Conservation (phyloP, 1,140 invertebrate genomes). For the Teleogryllus occipitalis region DNA sequence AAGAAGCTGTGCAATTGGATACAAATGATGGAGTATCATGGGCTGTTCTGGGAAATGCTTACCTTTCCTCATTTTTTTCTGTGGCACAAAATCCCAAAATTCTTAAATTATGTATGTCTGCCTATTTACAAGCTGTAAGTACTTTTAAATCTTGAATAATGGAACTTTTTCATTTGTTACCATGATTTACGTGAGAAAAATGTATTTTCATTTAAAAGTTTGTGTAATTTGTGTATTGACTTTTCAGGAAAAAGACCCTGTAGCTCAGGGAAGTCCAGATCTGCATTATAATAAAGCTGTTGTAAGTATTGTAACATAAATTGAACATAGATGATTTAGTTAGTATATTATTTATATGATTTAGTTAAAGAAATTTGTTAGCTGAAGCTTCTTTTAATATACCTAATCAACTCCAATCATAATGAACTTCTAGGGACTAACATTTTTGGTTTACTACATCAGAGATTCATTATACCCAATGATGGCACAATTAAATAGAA, state of each 20-base stretch:
- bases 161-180: background rate
- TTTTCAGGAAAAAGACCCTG: constrained; percentile 60
- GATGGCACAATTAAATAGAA: too few relatives aligned
- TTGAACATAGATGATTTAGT: too few relatives aligned
- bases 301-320: constrained; percentile 43
- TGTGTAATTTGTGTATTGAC: constrained; percentile 20
- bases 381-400: too few relatives aligned
- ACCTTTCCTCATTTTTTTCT: constrained; percentile 72
- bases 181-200: background rate
- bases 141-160: background rate
- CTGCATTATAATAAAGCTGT: constrained; percentile 79
- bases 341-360: too few relatives aligned
- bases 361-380: too few relatives aligned
- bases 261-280: constrained; percentile 65
- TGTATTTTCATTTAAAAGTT: background rate
- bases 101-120: constrained; percentile 66
- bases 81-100: constrained; percentile 62
- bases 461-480: too few relatives aligned
- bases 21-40: constrained; percentile 76
- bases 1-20: constrained; percentile 74
- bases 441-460: too few relatives aligned
- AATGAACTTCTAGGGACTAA: too few relatives aligned
- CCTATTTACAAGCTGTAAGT: constrained; percentile 71
- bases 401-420: too few relatives aligned
- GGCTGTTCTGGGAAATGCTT: constrained; percentile 78